A percentile compares a stretch with the other conserved stretches of the same genome.
phyloP scores from a whole-genome alignment of 2,113 vertebrate genomes.

The Heterotis niloticus region DNA sequence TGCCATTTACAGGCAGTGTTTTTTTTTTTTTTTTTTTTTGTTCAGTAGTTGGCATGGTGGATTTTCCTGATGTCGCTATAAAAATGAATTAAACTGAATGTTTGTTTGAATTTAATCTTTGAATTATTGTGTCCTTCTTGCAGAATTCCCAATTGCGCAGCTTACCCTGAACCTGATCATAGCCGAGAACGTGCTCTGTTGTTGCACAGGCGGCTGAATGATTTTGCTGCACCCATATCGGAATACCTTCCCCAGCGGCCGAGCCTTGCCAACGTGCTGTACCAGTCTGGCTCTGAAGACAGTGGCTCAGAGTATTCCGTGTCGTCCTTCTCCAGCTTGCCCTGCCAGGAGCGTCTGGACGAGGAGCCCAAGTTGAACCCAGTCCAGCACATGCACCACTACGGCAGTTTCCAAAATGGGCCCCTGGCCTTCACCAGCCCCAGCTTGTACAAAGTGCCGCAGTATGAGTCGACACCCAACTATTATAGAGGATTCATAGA shows the following conservation, averaged over 20 bases:
- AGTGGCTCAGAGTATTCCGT: conserved; percentile 73
- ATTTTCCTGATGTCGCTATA: no score
- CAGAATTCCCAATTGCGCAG: conserved; percentile 64
- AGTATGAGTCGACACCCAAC: conserved; percentile 43
- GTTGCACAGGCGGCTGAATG: conserved; percentile 67
- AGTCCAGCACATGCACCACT: conserved; percentile 35
- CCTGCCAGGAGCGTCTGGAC: conserved; percentile 45
- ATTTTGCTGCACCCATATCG: conserved; percentile 58
- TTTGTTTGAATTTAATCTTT: not conserved
- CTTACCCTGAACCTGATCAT: conserved; percentile 45
- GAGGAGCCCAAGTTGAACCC: conserved; percentile 45
- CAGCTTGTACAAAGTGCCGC: conserved; percentile 48
- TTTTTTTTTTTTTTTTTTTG: no score
- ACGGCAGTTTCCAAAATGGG: conserved; percentile 39
- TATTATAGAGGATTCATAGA: conserved; percentile 48
- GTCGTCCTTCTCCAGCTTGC: conserved; percentile 65
- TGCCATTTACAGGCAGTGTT: not conserved
- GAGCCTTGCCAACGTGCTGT: conserved; percentile 41
- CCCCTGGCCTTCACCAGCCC: conserved; percentile 36
- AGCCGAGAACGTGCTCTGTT: conserved; percentile 61
- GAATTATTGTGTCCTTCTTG: conserved; percentile 7
- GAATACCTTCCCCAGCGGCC: conserved; percentile 48
- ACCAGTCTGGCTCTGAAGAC: conserved; percentile 68
- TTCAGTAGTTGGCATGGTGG: no score
- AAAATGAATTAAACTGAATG: no score